Evolutionary conservation across 2,113 vertebrate genomes (phyloP).

Genomic region (Oreochromis tanganicae): DNA sequence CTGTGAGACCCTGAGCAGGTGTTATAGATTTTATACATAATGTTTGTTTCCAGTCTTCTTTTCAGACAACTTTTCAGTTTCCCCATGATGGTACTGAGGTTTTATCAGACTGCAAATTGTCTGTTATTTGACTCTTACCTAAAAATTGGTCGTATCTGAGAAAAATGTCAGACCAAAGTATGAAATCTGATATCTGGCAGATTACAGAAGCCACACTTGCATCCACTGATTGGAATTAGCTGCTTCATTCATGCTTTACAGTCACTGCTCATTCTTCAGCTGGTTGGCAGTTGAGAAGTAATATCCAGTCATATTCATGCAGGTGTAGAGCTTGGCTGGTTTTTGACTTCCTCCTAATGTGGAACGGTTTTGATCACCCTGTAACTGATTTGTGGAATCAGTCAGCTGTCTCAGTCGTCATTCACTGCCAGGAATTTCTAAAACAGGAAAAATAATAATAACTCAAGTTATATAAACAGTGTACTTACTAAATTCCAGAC

Average conservation of each 20-base stretch:
- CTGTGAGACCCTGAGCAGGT: background rate
- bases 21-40: background rate
- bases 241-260: background rate
- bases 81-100: fast-evolving
- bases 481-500: background rate
- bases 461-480: background rate
- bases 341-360: background rate
- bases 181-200: background rate
- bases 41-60: background rate
- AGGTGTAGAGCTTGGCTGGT: background rate
- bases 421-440: background rate
- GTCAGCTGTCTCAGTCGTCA: background rate
- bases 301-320: background rate
- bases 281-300: background rate
- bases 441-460: background rate
- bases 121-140: background rate
- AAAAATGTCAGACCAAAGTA: background rate
- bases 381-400: background rate
- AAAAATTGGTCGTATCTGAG: background rate
- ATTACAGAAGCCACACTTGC: background rate
- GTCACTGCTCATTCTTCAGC: background rate
- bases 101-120: fast-evolving
- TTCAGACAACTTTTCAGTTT: background rate
- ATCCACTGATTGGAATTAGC: background rate
- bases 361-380: background rate